phyloP scores from a whole-genome alignment of 1,140 invertebrate species.

The Paraescarpia echinospica region DNA sequence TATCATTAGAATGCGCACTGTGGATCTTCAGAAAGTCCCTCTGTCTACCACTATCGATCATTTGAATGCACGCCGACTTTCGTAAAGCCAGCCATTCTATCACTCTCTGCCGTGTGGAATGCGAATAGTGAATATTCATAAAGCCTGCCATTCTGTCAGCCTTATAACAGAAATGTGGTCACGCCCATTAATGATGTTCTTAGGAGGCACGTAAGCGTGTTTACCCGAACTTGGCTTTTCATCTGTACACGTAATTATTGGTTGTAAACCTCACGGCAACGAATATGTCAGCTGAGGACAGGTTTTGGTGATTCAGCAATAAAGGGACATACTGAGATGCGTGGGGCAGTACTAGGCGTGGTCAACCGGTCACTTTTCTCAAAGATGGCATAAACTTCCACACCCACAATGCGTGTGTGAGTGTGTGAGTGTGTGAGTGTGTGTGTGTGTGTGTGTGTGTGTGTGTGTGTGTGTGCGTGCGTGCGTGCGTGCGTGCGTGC shows the following conservation, averaged over 20 bases:
- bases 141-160: neutral
- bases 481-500: slow-evolving; percentile 21
- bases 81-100: neutral
- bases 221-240: neutral
- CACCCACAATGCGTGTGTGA: slow-evolving; percentile 34
- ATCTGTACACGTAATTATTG: neutral
- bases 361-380: neutral
- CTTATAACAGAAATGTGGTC: neutral
- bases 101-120: neutral
- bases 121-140: neutral
- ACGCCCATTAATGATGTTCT: neutral
- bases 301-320: neutral
- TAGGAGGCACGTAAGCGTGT: neutral
- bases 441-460: slow-evolving; percentile 24
- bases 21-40: neutral
- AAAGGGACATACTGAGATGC: neutral
- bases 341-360: neutral
- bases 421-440: slow-evolving; percentile 25
- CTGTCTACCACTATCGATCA: neutral
- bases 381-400: neutral
- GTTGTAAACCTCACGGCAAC: neutral
- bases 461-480: slow-evolving; percentile 24
- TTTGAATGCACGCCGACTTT: neutral
- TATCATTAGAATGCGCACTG: neutral
- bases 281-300: neutral